Evolutionary conservation across 2,113 vertebrate species (phyloP).

Genomic region (Gallinago jamesoni): DNA sequence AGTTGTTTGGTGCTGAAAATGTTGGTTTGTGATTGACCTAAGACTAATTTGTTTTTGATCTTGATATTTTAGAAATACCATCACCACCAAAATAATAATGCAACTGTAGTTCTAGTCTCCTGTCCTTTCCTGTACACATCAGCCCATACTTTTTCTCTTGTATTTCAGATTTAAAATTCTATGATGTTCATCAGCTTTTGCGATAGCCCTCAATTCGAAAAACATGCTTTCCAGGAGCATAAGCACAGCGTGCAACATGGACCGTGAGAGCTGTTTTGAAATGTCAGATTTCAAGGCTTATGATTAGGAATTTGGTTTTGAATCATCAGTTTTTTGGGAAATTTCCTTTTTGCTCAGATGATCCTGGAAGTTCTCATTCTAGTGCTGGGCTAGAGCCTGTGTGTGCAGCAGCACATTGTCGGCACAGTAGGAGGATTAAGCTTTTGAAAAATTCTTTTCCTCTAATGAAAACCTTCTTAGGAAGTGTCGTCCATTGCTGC

Average conservation of each 20-base stretch:
- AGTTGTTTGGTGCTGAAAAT: background rate
- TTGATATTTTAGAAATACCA: background rate
- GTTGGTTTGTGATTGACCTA: background rate
- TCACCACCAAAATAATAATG: background rate
- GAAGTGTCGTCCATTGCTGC: background rate
- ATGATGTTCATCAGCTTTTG: background rate
- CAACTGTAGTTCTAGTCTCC: background rate
- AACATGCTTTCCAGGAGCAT: background rate
- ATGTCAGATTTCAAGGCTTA: background rate
- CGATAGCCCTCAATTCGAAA: background rate
- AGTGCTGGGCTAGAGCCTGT: background rate
- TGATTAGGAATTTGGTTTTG: constrained; percentile 1
- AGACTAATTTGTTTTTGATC: background rate
- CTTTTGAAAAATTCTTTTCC: constrained; percentile 14
- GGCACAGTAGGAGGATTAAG: background rate
- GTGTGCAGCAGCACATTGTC: background rate
- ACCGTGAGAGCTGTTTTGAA: background rate
- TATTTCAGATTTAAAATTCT: background rate
- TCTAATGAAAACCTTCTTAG: constrained; percentile 5
- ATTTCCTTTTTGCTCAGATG: background rate
- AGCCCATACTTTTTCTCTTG: background rate
- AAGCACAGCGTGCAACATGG: background rate
- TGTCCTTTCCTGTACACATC: background rate
- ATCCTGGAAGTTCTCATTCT: background rate
- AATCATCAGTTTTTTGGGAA: background rate